phyloP scores from a whole-genome alignment of 2,797 vertebrate species.

The Xiphophorus birchmanni region DNA sequence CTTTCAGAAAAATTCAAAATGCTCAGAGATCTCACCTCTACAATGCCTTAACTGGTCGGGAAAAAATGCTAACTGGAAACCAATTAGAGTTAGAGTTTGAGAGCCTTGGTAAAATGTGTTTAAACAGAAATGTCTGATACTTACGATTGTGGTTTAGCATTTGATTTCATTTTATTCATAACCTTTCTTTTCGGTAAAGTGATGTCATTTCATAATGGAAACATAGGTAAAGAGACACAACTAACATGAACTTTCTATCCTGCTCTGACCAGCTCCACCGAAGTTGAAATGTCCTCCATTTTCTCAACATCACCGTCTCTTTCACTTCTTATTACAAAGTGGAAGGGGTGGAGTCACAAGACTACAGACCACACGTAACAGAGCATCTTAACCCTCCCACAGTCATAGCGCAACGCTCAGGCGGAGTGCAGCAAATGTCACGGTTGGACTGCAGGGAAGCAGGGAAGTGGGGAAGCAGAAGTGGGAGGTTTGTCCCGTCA shows the following conservation, averaged over 20 bases:
- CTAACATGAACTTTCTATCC: background rate
- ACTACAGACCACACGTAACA: too few species aligned
- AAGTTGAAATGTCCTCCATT: too few species aligned
- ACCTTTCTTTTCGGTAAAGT: background rate
- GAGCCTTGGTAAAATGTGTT: background rate
- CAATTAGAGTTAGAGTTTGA: background rate
- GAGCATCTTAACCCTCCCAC: too few species aligned
- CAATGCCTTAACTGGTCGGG: background rate
- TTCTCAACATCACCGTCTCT: too few species aligned
- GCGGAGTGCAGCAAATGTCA: too few species aligned
- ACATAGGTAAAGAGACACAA: background rate
- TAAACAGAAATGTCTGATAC: background rate
- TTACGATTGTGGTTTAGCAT: background rate
- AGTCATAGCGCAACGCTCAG: too few species aligned
- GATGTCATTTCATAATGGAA: background rate
- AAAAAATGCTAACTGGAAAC: background rate
- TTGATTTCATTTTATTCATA: background rate
- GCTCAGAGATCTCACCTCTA: conserved; percentile 2
- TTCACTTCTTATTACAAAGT: too few species aligned
- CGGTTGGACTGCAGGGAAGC: too few species aligned
- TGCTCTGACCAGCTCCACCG: background rate
- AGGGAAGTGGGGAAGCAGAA: too few species aligned
- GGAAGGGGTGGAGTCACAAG: too few species aligned
- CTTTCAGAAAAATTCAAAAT: conserved; percentile 57
- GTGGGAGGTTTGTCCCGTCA: too few species aligned